A percentile compares a stretch with the other conserved stretches of the same genome.
phyloP scores from a whole-genome alignment of 2,113 vertebrate species.

The Nicator chloris region DNA sequence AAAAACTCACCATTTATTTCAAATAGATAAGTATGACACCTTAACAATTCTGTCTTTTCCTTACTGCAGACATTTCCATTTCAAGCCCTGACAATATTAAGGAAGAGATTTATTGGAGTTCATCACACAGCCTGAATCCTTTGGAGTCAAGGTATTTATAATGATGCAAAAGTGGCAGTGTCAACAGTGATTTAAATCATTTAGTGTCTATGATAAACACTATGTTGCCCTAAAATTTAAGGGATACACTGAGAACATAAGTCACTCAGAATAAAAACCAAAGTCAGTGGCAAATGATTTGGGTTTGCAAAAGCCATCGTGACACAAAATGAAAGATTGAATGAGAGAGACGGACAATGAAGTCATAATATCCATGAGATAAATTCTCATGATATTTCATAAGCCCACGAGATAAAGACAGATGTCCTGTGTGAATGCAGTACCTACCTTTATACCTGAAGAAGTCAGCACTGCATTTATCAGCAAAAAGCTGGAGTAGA shows the following conservation, averaged over 20 bases:
- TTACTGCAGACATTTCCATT: slow-evolving; percentile 44
- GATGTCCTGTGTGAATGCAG: background rate
- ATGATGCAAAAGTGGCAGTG: slow-evolving; percentile 7
- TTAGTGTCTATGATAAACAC: slow-evolving; percentile 13
- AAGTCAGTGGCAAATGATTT: background rate
- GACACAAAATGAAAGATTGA: background rate
- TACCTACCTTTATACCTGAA: background rate
- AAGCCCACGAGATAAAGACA: background rate
- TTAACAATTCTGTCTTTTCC: slow-evolving; percentile 37
- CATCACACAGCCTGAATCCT: background rate
- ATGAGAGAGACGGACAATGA: background rate
- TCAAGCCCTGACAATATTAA: slow-evolving; percentile 19
- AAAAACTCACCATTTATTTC: slow-evolving; percentile 41
- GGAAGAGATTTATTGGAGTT: slow-evolving; percentile 40
- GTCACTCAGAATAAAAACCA: background rate
- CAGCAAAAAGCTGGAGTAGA: background rate
- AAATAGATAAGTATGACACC: slow-evolving; percentile 18
- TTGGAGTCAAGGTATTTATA: slow-evolving; percentile 25
- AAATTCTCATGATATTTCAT: background rate
- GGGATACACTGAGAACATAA: background rate
- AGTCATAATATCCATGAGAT: background rate
- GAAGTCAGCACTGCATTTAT: background rate
- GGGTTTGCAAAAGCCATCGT: background rate
- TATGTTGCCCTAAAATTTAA: slow-evolving; percentile 12
- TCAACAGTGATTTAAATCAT: slow-evolving; percentile 38